phyloP scores from a whole-genome alignment of 2,113 vertebrate genomes.

The Callipepla squamata region DNA sequence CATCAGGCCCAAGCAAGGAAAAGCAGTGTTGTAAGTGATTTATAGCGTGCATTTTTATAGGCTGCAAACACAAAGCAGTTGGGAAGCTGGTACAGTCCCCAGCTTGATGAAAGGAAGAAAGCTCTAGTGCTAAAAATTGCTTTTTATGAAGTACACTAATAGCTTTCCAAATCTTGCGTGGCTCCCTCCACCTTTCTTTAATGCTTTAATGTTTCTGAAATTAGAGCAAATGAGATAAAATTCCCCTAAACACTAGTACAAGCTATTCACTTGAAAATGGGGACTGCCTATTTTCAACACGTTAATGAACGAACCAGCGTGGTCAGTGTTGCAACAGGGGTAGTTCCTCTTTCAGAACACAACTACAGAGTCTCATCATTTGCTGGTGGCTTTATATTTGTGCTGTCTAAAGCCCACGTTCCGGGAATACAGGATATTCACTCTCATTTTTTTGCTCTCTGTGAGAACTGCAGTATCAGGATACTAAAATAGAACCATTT shows the following conservation, averaged over 20 bases:
- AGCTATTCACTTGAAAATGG: neutral
- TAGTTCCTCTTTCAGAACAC: neutral
- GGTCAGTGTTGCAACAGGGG: neutral
- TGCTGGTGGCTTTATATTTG: neutral
- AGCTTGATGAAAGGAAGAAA: neutral
- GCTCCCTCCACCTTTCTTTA: neutral
- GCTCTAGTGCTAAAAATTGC: neutral
- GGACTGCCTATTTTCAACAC: neutral
- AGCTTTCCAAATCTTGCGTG: neutral
- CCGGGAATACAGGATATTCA: neutral
- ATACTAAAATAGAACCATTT: neutral
- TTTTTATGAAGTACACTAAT: neutral
- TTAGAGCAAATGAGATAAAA: neutral
- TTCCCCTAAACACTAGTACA: neutral
- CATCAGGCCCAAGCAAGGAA: neutral
- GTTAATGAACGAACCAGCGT: neutral
- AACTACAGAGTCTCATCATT: neutral
- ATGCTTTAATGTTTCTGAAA: neutral
- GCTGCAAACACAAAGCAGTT: neutral
- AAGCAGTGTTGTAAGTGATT: neutral
- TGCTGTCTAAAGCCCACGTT: neutral
- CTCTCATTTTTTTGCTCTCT: neutral
- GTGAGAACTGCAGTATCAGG: conserved; percentile 11
- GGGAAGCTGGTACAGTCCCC: neutral
- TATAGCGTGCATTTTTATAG: neutral